phyloP scores from a whole-genome alignment of 2,888 invertebrate species.

The Amphipoea oculea region DNA sequence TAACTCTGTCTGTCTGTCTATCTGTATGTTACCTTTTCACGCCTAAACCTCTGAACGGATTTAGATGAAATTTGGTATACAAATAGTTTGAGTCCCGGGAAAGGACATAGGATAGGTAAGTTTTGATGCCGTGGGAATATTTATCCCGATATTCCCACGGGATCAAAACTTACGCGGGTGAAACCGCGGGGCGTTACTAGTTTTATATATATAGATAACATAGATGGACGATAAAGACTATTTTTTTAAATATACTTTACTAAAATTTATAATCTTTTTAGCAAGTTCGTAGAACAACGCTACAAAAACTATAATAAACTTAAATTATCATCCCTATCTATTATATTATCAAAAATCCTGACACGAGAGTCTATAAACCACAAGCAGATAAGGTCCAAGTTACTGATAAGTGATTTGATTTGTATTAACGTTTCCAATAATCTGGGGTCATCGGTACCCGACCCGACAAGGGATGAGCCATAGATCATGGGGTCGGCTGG shows the following conservation, averaged over 20 bases:
- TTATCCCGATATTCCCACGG: no score
- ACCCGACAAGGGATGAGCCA: slow-evolving; percentile 28
- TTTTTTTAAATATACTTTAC: not conserved
- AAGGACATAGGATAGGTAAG: no score
- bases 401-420: slow-evolving; percentile 51
- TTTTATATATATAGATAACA: no score
- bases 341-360: slow-evolving; percentile 10
- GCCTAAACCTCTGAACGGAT: no score
- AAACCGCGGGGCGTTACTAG: no score
- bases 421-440: slow-evolving; percentile 40
- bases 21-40: no score
- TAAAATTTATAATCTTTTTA: not conserved
- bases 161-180: no score
- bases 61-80: no score
- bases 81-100: no score
- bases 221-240: no score
- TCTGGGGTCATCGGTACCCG: slow-evolving; percentile 43
- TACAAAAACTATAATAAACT: not conserved
- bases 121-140: no score
- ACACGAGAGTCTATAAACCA: slow-evolving; percentile 34
- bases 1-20: no score
- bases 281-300: not conserved
- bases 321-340: not conserved
- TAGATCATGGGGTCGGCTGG: slow-evolving; percentile 23
- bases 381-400: slow-evolving; percentile 23